phyloP scores from a whole-genome alignment of 2,113 vertebrate genomes.

The Pyxicephalus adspersus region DNA sequence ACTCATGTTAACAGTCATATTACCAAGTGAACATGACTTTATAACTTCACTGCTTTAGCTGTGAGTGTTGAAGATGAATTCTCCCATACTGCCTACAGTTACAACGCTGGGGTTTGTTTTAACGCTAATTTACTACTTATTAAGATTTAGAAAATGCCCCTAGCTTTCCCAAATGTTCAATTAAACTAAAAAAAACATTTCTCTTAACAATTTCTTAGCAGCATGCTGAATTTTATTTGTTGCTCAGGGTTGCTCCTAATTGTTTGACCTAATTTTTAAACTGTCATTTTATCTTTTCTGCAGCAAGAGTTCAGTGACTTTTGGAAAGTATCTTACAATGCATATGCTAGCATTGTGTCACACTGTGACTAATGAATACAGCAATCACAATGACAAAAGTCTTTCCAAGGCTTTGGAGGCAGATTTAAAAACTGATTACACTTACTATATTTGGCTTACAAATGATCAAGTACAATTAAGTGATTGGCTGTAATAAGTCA shows the following conservation, averaged over 20 bases:
- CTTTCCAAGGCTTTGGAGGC: neutral
- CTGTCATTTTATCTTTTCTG: neutral
- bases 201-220: too few relatives aligned
- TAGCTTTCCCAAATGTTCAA: too few relatives aligned
- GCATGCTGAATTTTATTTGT: neutral
- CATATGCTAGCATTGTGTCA: constrained; percentile 3
- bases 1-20: too few relatives aligned
- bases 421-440: neutral
- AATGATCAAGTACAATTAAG: neutral
- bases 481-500: neutral
- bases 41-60: too few relatives aligned
- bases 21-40: too few relatives aligned
- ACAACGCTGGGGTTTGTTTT: too few relatives aligned
- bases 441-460: neutral
- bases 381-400: constrained; percentile 6
- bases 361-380: constrained; percentile 2
- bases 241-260: neutral
- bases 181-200: too few relatives aligned
- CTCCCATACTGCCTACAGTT: too few relatives aligned
- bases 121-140: too few relatives aligned
- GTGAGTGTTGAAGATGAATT: too few relatives aligned
- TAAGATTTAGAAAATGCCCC: too few relatives aligned
- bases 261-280: neutral
- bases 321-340: constrained; percentile 4
- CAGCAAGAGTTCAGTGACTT: neutral